A percentile compares a stretch with the other conserved stretches of the same genome.
Evolutionary conservation across 2,113 vertebrate genomes (phyloP).

Genomic region (Notothenia rossii): DNA sequence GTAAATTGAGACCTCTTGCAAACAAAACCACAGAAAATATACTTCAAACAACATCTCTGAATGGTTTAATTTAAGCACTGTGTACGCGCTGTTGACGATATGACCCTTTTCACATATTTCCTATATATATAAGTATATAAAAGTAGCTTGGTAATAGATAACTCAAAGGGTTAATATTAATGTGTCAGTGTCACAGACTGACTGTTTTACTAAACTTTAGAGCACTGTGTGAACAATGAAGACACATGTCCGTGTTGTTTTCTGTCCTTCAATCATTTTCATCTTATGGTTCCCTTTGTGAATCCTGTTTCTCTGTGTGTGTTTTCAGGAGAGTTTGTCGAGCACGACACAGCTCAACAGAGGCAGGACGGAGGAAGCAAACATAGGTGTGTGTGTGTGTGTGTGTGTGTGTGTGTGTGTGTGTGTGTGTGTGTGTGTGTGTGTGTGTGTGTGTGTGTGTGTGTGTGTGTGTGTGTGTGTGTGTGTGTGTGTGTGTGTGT

Average conservation of each 20-base stretch:
- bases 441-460: too few species aligned
- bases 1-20: conserved; percentile 61
- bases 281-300: too few species aligned
- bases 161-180: neutral
- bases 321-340: conserved; percentile 57
- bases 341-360: conserved; percentile 5
- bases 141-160: neutral
- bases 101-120: neutral
- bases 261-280: too few species aligned
- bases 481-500: too few species aligned
- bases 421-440: too few species aligned
- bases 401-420: too few species aligned
- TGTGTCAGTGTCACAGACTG: too few species aligned
- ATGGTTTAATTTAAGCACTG: neutral
- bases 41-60: neutral
- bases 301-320: neutral
- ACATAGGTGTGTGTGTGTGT: conserved; percentile 45
- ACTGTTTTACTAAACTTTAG: too few species aligned
- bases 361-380: conserved; percentile 26
- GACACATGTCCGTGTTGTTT: too few species aligned
- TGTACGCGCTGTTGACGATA: neutral
- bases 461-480: too few species aligned
- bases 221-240: too few species aligned
- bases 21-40: neutral
- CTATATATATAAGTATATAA: too few species aligned